Evolutionary conservation across 2,797 vertebrate species (phyloP).

Genomic region (Oryzias sinensis): DNA sequence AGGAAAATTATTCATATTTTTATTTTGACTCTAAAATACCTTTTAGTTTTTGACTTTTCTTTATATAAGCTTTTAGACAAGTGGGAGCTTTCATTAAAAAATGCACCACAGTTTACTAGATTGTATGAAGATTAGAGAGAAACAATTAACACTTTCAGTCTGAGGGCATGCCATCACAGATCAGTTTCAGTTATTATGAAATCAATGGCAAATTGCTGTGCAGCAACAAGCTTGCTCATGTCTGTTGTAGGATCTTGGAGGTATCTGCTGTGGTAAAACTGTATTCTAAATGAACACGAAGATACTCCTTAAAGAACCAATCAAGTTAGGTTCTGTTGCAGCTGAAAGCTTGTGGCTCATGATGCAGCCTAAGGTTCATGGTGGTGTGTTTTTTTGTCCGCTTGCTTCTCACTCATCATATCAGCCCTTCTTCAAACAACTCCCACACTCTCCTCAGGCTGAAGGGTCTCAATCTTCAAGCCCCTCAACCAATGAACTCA

Average conservation of each 20-base stretch:
- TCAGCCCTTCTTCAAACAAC: no score
- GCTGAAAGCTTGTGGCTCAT: no score
- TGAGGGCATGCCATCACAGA: background rate
- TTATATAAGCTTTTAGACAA: background rate
- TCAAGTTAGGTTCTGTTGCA: no score
- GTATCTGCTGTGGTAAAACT: constrained; percentile 11
- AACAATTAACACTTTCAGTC: background rate
- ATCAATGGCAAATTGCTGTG: background rate
- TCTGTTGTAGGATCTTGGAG: background rate
- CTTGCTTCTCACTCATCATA: no score
- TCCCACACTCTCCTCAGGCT: no score
- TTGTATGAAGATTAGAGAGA: constrained; percentile 5
- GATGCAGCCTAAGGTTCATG: no score
- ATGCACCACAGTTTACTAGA: background rate
- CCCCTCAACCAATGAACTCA: no score
- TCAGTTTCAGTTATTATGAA: constrained; percentile 1
- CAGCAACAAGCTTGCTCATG: constrained; percentile 7
- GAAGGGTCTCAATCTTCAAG: no score
- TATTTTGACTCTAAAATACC: background rate
- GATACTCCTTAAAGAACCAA: no score
- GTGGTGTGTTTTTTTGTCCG: no score
- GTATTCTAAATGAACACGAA: constrained; percentile 20
- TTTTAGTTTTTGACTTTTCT: background rate
- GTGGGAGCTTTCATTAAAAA: background rate
- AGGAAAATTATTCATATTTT: no score